A percentile compares a stretch with the other conserved stretches of the same genome.
Evolutionary conservation across 2,113 vertebrate genomes (phyloP).

Genomic region (Elgaria multicarinata): DNA sequence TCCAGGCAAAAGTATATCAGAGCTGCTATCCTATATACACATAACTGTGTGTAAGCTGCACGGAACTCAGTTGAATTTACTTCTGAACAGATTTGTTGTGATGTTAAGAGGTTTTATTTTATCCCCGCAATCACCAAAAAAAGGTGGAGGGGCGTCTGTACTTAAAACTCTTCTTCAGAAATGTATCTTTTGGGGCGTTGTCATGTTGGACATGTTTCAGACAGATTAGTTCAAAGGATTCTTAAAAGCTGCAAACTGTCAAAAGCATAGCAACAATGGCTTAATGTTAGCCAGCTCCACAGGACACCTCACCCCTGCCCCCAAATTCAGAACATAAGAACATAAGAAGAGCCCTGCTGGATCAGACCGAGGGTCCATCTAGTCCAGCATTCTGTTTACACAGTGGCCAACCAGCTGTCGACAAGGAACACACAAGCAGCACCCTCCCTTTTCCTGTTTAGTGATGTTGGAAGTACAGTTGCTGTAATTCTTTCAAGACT

Average conservation of each 20-base stretch:
- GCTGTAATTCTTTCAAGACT: background rate
- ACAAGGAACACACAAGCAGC: too few relatives aligned
- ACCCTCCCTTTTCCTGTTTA: background rate
- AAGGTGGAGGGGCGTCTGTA: background rate
- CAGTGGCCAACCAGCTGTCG: too few relatives aligned
- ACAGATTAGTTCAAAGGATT: slow-evolving; percentile 5
- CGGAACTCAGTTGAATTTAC: too few relatives aligned
- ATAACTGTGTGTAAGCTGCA: background rate
- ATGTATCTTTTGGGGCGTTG: background rate
- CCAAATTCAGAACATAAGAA: too few relatives aligned
- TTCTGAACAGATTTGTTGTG: too few relatives aligned
- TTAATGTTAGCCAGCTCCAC: background rate
- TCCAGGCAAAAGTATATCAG: slow-evolving; percentile 1
- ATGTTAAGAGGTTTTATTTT: too few relatives aligned
- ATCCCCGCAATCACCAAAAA: background rate
- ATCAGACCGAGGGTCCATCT: too few relatives aligned
- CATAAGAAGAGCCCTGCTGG: too few relatives aligned
- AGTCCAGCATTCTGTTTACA: too few relatives aligned
- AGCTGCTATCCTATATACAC: too few relatives aligned
- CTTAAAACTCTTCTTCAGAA: background rate
- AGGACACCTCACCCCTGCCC: background rate
- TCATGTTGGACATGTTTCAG: slow-evolving; percentile 30
- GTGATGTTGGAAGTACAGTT: background rate
- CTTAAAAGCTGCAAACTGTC: slow-evolving; percentile 35
- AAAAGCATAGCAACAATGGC: background rate